These are phyloP conservation scores for Cloeon dipterum DNA, from an alignment of 2,888 invertebrate species.

Conservation along the genomic window DNA sequence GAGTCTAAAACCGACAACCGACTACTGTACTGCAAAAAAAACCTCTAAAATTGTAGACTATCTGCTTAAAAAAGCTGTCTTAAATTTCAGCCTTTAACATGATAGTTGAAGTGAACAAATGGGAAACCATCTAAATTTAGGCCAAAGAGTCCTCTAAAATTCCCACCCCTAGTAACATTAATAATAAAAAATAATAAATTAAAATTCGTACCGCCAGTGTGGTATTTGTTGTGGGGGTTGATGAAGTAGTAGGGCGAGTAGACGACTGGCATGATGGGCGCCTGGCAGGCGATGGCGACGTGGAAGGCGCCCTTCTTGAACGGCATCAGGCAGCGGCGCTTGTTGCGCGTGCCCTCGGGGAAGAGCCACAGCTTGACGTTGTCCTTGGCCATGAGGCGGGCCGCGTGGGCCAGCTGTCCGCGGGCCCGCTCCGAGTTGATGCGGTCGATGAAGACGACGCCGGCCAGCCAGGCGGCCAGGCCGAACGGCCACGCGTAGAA, in stretches of 20 bases:
- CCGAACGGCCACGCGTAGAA: conserved; percentile 27
- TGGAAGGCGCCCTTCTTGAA: conserved; percentile 5
- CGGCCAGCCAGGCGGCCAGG: conserved; percentile 24
- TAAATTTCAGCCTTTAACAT: no score
- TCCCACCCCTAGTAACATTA: no score
- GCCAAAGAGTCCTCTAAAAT: no score
- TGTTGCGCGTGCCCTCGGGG: not conserved
- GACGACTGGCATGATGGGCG: conserved; percentile 4
- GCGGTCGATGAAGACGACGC: conserved; percentile 27
- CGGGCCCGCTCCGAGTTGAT: conserved; percentile 20
- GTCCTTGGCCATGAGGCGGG: not conserved
- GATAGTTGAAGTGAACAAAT: no score
- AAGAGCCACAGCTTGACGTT: not conserved
- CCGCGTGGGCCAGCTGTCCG: not conserved
- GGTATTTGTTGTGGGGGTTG: conserved; percentile 1
- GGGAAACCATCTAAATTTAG: no score
- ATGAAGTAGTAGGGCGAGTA: conserved; percentile 4
- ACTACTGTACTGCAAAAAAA: no score
- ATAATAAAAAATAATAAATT: no score
- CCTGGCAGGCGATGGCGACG: conserved; percentile 1
- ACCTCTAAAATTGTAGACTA: no score
- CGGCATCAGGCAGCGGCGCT: not conserved
- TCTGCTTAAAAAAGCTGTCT: no score
- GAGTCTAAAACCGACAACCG: no score
- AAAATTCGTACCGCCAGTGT: not conserved